phyloP scores from a whole-genome alignment of 2,797 vertebrate genomes.

The Delichon dasypus region DNA sequence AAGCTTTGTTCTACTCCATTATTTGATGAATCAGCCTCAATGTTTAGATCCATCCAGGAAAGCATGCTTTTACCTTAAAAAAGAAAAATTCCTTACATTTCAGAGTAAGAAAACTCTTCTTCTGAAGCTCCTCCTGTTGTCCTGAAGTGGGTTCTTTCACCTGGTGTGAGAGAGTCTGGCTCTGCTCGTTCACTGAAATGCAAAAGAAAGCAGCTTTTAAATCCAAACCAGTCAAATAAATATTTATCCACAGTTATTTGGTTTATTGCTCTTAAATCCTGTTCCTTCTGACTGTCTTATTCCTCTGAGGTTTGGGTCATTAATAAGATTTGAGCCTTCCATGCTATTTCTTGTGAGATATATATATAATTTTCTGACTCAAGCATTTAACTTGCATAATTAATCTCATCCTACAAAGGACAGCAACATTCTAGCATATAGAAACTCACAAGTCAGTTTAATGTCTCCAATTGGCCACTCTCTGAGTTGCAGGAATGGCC shows the following conservation, averaged over 20 bases:
- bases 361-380: background rate
- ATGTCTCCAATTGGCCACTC: background rate
- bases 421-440: background rate
- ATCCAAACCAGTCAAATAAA: background rate
- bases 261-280: background rate
- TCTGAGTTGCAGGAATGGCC: background rate
- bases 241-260: background rate
- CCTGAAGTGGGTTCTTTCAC: rapidly evolving
- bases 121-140: background rate
- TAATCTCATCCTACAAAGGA: background rate
- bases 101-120: background rate
- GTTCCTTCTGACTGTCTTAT: background rate
- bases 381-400: background rate
- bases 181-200: background rate
- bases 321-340: background rate
- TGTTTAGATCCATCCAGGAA: background rate
- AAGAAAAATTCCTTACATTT: background rate
- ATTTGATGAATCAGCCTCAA: background rate
- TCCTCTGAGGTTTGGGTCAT: background rate
- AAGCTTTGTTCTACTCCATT: background rate
- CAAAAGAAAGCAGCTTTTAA: background rate
- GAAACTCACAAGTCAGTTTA: background rate
- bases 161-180: background rate
- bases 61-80: background rate
- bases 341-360: background rate